phyloP scores from a whole-genome alignment of 1,140 invertebrate genomes.

The Achroia grisella region DNA sequence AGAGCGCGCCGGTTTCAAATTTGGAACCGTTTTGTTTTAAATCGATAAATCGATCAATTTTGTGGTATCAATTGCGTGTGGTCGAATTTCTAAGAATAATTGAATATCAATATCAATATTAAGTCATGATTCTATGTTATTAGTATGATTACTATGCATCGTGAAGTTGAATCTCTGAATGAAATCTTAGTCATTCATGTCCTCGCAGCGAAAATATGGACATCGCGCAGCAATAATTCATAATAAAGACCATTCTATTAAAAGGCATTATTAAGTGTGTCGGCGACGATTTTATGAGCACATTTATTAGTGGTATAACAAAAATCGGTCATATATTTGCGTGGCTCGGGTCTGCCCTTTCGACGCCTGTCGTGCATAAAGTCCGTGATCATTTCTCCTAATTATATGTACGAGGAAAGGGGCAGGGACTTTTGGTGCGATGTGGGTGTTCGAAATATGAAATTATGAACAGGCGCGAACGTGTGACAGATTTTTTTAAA shows the following conservation, averaged over 20 bases:
- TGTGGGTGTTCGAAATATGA: conserved; percentile 69
- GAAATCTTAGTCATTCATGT: conserved; percentile 45
- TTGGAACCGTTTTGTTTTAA: conserved; percentile 66
- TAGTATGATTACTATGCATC: conserved; percentile 44
- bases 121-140: conserved; percentile 48
- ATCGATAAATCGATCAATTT: conserved; percentile 68
- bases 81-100: conserved; percentile 65
- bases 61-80: conserved; percentile 61
- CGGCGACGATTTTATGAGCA: conserved; percentile 47
- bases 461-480: conserved; percentile 60
- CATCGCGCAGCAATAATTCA: conserved; percentile 25
- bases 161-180: conserved; percentile 29
- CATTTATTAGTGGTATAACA: conserved; percentile 54
- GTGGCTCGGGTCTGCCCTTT: conserved; percentile 45
- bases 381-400: conserved; percentile 63
- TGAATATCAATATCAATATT: conserved; percentile 64
- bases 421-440: conserved; percentile 40
- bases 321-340: conserved; percentile 64
- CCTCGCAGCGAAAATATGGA: conserved; percentile 21
- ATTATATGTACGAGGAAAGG: conserved; percentile 56
- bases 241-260: conserved; percentile 53
- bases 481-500: conserved; percentile 50
- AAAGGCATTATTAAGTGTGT: conserved; percentile 43
- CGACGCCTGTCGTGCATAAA: conserved; percentile 66
- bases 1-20: conserved; percentile 57